Evolutionary conservation across 2,113 vertebrate genomes (phyloP), one percentile per base, ranked within the genome.

Genomic region (Pao palembangensis): DNA sequence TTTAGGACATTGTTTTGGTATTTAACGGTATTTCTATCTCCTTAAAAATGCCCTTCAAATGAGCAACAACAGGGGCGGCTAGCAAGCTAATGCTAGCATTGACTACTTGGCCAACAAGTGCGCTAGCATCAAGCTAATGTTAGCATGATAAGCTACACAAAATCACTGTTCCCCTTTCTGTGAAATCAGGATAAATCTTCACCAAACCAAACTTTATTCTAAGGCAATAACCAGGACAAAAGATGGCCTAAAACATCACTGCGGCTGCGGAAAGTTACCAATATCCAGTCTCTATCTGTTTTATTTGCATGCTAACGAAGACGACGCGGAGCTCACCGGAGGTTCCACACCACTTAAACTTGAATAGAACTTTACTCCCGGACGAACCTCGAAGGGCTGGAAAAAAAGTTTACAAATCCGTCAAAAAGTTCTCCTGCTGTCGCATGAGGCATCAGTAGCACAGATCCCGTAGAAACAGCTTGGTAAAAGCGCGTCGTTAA

Each of bases 251-350:
- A 2, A 2, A 18, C 8, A 50, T 14, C 15, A 31, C 2, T 0
- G 19, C 1, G 12, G 0, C 13, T 1, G 19, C 3, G 19, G 18
- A 10, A 7, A 16, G 20, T 28, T 25, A 38, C 53, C 25, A 12
- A 38, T 25, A 34, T 34, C 46, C n/a, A 0, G 16, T 2, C 23
- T 4, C 34, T 25, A 25, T 7, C 12, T 16, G 69, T 52, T 75
- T 78, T 54, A 57, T 65, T 58, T 41, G 51, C 51, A 20, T 23
- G 79, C 78, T 78, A 83, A 68, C 58, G 51, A 8, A 58, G 46
- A 25, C 60, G 70, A 57, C 65, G 59, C 64, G 51, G 54, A 75
- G 73, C 87, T 87, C 64, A 88, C 87, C 85, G 76, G 80, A 83
- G 80, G 72, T 25, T 73, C 70, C 71, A 50, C 75, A 75, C 42